Base-by-base conservation (phyloP, 2,888 invertebrate genomes). In the Drosophila phalerata region DNA sequence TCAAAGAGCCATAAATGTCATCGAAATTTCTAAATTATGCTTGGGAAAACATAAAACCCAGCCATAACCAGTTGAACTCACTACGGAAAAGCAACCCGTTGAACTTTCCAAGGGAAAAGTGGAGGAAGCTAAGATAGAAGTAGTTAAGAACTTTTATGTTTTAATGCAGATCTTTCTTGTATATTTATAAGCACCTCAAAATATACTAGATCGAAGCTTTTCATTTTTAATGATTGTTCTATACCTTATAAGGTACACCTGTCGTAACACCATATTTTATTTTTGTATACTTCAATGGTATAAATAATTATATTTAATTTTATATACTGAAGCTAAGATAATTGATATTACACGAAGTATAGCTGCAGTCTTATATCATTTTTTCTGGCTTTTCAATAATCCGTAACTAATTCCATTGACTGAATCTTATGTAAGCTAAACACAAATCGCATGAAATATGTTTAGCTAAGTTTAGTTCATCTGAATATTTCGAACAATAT, bases 1-100 rank as follows among this genome's bases (percentile, higher is more conserved):
- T 70, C 79, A 79, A 56, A 48, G 19, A 49, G 17, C 40, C 52
- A 64, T 69, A 60, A 71, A 57, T 65, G 58, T 69, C 64, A 64
- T 28, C 43, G 43, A 60, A 69, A 79, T 67, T 63, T 75, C 58
- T 72, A 72, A 58, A 68, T 72, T 64, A 68, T 53, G 67, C 58
- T 45, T 40, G 56, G 30, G 47, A 55, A 53, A 43, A 45, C 43
- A 62, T 52, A 38, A 43, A 62, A 38, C 8, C 11, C 5, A 43
- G 28, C 32, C 22, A 30, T 22, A 47, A 19, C 57, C 57, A 38
- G 17, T 47, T 57, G 17, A 48, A 58, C n/a, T 25, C 48, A 58
- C 57, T 58, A 9, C 47, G 25, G 15, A 52, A 58, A 28, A 22
- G 30, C n/a, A 43, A 56, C 43, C 32, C 15, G 30, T 19, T 34